phyloP scores from a whole-genome alignment of 2,113 vertebrate genomes.

The Oryzias curvinotus region DNA sequence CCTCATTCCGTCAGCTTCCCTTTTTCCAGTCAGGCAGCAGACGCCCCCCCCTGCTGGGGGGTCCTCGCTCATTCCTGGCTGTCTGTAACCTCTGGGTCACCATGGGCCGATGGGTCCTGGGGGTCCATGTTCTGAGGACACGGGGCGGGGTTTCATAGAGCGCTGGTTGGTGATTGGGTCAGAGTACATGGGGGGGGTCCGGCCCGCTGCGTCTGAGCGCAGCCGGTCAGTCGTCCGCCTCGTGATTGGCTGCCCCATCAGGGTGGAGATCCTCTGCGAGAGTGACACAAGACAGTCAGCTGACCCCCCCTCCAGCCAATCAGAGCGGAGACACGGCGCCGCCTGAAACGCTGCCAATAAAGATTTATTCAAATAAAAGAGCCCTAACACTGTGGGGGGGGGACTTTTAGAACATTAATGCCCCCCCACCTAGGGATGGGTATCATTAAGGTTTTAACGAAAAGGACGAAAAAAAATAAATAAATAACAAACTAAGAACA shows the following conservation, averaged over 20 bases:
- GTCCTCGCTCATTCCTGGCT: slow-evolving; percentile 85
- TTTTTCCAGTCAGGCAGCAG: slow-evolving; percentile 27
- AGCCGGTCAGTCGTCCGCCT: slow-evolving; percentile 41
- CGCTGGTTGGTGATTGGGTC: slow-evolving; percentile 64
- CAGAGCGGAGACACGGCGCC: no score
- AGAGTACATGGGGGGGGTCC: slow-evolving; percentile 30
- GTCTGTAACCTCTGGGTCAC: slow-evolving; percentile 91
- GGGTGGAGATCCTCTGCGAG: slow-evolving; percentile 64
- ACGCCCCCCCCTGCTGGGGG: slow-evolving; percentile 81
- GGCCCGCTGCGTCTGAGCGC: slow-evolving; percentile 40
- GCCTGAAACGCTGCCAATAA: no score
- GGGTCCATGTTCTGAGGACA: slow-evolving; percentile 80
- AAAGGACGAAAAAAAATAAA: no score
- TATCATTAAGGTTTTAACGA: no score
- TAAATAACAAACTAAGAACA: no score
- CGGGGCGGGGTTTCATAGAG: slow-evolving; percentile 72
- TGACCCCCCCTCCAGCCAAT: neutral
- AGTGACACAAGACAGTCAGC: neutral
- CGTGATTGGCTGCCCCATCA: slow-evolving; percentile 55
- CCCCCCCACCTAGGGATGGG: no score
- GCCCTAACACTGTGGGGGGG: no score
- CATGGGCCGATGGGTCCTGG: slow-evolving; percentile 86
- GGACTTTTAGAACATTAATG: no score
- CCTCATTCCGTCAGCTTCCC: neutral
- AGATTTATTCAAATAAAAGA: no score